Evolutionary conservation across 2,113 vertebrate genomes (phyloP), one percentile per base, ranked within the genome.

Genomic region (Forbesichthys agassizii): DNA sequence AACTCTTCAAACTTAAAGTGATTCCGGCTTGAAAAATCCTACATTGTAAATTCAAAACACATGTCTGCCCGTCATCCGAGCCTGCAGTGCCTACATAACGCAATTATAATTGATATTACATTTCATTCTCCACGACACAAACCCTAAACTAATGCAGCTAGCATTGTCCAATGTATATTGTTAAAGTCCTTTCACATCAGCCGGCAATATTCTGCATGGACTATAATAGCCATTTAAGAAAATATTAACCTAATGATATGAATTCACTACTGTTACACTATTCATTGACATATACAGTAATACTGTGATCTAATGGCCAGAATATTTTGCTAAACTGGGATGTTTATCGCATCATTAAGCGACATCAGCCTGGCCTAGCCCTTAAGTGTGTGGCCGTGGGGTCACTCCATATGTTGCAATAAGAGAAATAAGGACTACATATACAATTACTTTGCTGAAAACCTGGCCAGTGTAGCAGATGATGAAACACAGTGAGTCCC

Each of bases 331-430:
- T 88, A 87, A 82, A 82, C 84, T 70, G 58, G 74, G 69, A 81
- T 84, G 84, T 90, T 89, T 87, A 89, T 89, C 87, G 83, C 84
- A 81, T 90, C 84, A 87, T 90, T 88, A 90, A 74, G 66, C 79
- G 76, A 89, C 62, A 78, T 79, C 83, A 69, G 69, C 61, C 63
- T 52, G 69, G 80, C 66, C 11, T 16, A 66, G 74, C 76, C 74
- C 36, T 67, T 86, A 80, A 82, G 83, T 81, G 85, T 83, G 75
- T 77, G 79, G 77, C 75, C 76, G 69, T 59, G 68, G 68, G 80
- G 82, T 88, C 85, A 83, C 80, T 85, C 79, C 82, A 84, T 89
- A 83, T 77, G 81, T 84, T 85, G 81, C 81, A 89, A 86, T 84
- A 73, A 65, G 14, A 48, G 58, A 33, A 55, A 63, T 64, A 81